Conservation (phyloP, 2,113 vertebrate genomes). For the Theropithecus gelada region DNA sequence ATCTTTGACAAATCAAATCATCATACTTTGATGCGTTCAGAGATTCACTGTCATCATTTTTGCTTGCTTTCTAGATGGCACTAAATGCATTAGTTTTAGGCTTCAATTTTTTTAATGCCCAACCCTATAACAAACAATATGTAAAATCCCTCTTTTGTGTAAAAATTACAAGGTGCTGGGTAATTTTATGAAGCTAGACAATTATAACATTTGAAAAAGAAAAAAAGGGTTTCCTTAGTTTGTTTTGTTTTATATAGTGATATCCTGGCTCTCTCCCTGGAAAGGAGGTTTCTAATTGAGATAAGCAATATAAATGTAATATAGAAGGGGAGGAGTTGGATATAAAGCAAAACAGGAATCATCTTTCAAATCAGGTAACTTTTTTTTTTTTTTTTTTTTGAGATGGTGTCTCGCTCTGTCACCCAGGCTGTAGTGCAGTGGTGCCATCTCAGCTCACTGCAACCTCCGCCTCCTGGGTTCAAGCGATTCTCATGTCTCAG, state of each 20-base stretch:
- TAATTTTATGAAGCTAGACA: not conserved
- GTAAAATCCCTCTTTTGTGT: not conserved
- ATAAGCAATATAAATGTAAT: not conserved
- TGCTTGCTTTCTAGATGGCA: not conserved
- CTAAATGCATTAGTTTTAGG: not conserved
- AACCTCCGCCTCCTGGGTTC: too few species aligned
- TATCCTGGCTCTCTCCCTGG: not conserved
- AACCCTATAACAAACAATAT: not conserved
- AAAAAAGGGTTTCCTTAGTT: not conserved
- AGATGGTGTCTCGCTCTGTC: not conserved
- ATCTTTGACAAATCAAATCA: not conserved
- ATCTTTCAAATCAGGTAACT: not conserved
- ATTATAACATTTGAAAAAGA: not conserved
- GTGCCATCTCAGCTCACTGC: too few species aligned
- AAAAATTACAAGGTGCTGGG: not conserved
- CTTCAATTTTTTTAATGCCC: not conserved
- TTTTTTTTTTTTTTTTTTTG: not conserved
- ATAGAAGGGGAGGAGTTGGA: not conserved
- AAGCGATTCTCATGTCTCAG: too few species aligned
- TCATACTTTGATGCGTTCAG: not conserved
- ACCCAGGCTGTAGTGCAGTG: not conserved
- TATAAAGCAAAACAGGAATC: not conserved
- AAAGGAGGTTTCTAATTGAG: not conserved
- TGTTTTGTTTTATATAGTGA: constrained; percentile 2
- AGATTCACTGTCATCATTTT: not conserved